Base-by-base conservation (phyloP, 1,140 invertebrate genomes). In the Himalopsyche phryganea region DNA sequence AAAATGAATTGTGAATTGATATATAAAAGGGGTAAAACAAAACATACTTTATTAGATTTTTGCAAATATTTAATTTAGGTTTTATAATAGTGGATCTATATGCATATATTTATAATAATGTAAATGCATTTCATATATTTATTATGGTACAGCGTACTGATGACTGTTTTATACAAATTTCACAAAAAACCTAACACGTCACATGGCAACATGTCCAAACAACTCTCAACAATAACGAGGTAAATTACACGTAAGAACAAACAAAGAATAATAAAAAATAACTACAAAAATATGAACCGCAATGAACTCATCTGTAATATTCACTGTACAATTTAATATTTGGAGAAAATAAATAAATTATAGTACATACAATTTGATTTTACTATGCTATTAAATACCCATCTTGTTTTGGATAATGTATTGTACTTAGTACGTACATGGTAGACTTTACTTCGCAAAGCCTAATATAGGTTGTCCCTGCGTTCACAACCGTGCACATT, bases 11-110 rank as follows among this genome's bases (percentile, higher is more conserved):
- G n/a, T 40, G 11, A 13, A 13, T 13, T n/a, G 38, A 40, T 40
- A 35, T 7, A 35, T 6, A 40, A 11, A 28, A 28, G 15, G 15
- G 38, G 11, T 13, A 11, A 46, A 50, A 50, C 35, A 58, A 58
- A 58, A 58, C 55, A 58, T 58, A 44, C 28, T 49, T 62, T 55
- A 50, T 48, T 68, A 73, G 76, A 77, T 75, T 77, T 78, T 78
- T 78, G 76, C 75, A 78, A 78, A 78, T 78, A 78, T 78, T 77
- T 78, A 77, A 77, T 77, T 60, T 64, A 60, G 57, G 53, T 77
- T 76, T 76, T 69, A 77, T 78, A 78, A 78, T 78, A 73, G 76
- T 77, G 76, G 73, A 76, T 78, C 76, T 77, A 76, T 66, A 66
- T 63, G 65, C 65, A 63, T 77, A 76, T 77, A 76, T 78, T 76